phyloP scores from a whole-genome alignment of 1,140 invertebrate species.

The Drosophila jambulina region DNA sequence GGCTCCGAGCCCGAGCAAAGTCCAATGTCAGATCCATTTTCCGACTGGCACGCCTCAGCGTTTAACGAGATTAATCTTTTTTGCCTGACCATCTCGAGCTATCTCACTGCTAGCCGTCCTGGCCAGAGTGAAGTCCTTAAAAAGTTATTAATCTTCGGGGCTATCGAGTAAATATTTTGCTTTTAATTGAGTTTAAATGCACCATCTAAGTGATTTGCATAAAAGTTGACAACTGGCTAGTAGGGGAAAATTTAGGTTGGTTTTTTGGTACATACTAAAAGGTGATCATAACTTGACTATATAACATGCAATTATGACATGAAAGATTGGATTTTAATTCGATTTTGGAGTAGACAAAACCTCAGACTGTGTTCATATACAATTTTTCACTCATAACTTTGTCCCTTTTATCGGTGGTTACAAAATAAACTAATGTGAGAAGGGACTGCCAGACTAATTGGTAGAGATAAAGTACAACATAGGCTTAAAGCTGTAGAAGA shows the following conservation, averaged over 20 bases:
- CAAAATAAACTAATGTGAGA: not conserved
- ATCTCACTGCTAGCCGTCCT: constrained; percentile 16
- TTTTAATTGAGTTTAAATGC: constrained; percentile 75
- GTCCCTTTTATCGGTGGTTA: not conserved
- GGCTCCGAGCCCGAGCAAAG: not conserved
- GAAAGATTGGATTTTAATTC: constrained; percentile 80
- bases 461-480: not conserved
- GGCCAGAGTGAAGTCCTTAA: constrained; percentile 51
- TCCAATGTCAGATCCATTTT: constrained; percentile 18
- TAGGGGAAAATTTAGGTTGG: too few species aligned
- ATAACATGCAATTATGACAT: constrained; percentile 65
- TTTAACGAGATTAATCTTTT: constrained; percentile 78
- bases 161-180: constrained; percentile 78
- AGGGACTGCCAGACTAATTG: not conserved
- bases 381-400: constrained; percentile 13
- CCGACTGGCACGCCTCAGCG: constrained; percentile 62
- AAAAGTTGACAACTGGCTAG: constrained; percentile 43
- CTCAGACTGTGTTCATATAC: not conserved
- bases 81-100: constrained; percentile 24
- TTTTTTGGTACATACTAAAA: constrained; percentile 2
- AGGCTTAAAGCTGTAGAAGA: not conserved
- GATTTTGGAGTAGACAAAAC: constrained; percentile 49
- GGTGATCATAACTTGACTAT: constrained; percentile 21
- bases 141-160: constrained; percentile 74
- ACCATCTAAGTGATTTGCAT: constrained; percentile 64